phyloP scores from a whole-genome alignment of 2,797 vertebrate species.

The Pantherophis alleghaniensis region DNA sequence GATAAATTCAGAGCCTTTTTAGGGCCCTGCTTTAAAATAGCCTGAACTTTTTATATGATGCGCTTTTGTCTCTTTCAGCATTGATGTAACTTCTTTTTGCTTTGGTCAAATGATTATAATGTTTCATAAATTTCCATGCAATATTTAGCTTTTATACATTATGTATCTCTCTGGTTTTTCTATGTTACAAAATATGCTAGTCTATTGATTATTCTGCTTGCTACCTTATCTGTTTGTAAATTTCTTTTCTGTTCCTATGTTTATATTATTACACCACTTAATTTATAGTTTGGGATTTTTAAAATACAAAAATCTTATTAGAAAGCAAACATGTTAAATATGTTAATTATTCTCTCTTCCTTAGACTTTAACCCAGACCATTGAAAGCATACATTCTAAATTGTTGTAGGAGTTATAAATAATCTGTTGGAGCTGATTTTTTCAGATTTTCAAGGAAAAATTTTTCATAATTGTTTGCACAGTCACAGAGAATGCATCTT shows the following conservation, averaged over 20 bases:
- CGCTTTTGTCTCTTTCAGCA: slow-evolving; percentile 43
- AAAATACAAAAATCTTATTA: background rate
- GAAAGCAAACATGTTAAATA: background rate
- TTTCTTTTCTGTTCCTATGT: background rate
- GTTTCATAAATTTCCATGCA: background rate
- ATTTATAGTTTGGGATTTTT: background rate
- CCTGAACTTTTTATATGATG: slow-evolving; percentile 58
- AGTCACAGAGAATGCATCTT: background rate
- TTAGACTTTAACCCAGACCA: background rate
- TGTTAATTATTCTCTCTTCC: background rate
- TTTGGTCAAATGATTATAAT: background rate
- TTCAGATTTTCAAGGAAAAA: background rate
- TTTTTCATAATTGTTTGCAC: background rate
- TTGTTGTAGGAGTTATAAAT: background rate
- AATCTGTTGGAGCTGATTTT: background rate
- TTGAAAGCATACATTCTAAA: background rate
- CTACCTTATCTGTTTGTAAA: background rate
- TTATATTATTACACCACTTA: background rate
- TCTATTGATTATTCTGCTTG: background rate
- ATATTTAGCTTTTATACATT: slow-evolving; percentile 7
- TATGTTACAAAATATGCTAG: slow-evolving; percentile 3
- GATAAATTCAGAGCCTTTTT: slow-evolving; percentile 58
- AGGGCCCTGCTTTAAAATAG: slow-evolving; percentile 61
- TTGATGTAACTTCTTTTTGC: background rate
- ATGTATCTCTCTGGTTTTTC: background rate